Evolutionary conservation across 2,113 vertebrate genomes (phyloP).

Genomic region (Gallinago paraguaiae): DNA sequence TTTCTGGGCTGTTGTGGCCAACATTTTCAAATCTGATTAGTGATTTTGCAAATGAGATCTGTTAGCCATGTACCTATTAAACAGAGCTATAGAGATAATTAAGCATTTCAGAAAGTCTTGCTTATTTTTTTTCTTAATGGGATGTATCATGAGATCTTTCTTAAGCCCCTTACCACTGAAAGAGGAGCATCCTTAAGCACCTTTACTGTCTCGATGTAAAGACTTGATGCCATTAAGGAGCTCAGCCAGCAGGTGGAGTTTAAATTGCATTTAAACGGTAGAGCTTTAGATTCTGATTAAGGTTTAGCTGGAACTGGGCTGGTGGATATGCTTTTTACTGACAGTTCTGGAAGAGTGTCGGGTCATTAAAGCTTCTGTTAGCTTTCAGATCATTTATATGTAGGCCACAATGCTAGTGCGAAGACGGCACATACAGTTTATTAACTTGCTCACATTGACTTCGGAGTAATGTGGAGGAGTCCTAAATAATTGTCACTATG

Average conservation of each 20-base stretch:
- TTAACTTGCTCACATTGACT: neutral
- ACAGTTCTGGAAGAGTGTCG: neutral
- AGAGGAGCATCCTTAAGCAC: neutral
- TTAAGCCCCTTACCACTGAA: neutral
- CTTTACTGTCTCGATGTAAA: neutral
- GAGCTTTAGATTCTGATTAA: neutral
- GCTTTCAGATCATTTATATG: neutral
- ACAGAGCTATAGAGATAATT: neutral
- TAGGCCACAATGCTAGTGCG: neutral
- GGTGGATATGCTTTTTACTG: neutral
- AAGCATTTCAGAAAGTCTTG: neutral
- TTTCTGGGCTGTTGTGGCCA: neutral
- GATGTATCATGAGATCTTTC: neutral
- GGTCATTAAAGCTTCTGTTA: rapidly evolving
- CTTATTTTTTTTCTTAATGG: neutral
- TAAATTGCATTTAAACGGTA: slow-evolving; percentile 23
- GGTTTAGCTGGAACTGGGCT: neutral
- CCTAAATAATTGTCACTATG: neutral
- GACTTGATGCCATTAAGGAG: slow-evolving; percentile 8
- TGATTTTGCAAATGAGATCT: neutral
- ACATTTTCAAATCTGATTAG: neutral
- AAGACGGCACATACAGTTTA: neutral
- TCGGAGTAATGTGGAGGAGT: neutral
- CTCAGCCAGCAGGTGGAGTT: slow-evolving; percentile 68
- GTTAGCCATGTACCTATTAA: neutral